Evolutionary conservation across 2,888 invertebrate genomes (phyloP), one percentile per base, ranked within the genome.

Genomic region (Rhingia campestris): DNA sequence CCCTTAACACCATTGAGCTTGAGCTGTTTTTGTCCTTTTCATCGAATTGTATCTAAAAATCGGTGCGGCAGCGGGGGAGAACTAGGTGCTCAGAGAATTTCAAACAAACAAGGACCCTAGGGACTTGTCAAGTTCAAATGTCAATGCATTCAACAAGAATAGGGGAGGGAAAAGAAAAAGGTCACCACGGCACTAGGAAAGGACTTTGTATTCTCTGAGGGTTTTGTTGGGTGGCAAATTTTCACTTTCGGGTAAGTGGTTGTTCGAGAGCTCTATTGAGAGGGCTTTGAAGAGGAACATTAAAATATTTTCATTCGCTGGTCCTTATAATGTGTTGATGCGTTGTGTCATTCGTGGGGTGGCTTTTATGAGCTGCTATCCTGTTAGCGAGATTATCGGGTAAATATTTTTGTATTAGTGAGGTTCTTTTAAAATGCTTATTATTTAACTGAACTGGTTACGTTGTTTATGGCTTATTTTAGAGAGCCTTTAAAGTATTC

Each of bases 51-150:
- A 59, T 45, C 69, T 49, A n/a, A 54, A 81, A 61, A 32, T 22
- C 22, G 22, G 22, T 22, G 51, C 30, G 45, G 7, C 6, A 0
- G 2, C 22, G 43, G 32, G 41, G 49, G 32, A 6, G 49, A 41
- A 67, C 51, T 82, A 58, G 67, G 66, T 59, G 51, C 67, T 59
- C 6, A 47, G 32, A 69, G 49, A 33, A 54, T 53, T 73, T 74
- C 77, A 63, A 69, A 59, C 43, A 66, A 39, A 51, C 66, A 80
- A 82, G 79, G 66, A 49, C 79, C 59, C 74, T 61, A 45, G 70
- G 74, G 84, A 69, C 54, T 84, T 74, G 80, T 84, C 84, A 79
- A 84, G 80, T 79, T 84, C 69, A 70, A 84, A 84, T 74, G 79
- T 84, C 84, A 84, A 84, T 75, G 79, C 63, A 79, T 84, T 84